Conservation (phyloP, 1,140 invertebrate genomes). For the Papilio machaon region DNA sequence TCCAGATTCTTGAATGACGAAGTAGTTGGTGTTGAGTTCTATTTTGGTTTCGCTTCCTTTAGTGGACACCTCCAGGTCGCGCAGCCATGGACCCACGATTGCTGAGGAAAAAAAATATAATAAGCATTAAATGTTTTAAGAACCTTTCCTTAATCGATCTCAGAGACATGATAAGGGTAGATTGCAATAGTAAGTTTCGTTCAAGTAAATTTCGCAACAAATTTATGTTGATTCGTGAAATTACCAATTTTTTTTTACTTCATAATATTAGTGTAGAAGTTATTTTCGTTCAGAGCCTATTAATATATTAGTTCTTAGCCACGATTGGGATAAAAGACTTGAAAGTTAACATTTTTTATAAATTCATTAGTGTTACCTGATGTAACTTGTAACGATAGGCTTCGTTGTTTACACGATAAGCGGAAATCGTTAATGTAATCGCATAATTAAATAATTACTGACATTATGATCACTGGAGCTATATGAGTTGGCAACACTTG, state of each 20-base stretch:
- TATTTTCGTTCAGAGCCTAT: neutral
- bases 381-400: neutral
- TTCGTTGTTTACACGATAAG: neutral
- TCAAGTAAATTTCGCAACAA: too few species aligned
- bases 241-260: too few species aligned
- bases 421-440: slow-evolving; percentile 25
- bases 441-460: slow-evolving; percentile 23
- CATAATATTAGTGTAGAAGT: too few species aligned
- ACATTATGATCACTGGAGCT: slow-evolving; percentile 19
- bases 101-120: slow-evolving; percentile 53
- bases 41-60: slow-evolving; percentile 69
- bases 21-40: slow-evolving; percentile 60
- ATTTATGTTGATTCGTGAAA: too few species aligned
- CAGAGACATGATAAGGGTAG: neutral
- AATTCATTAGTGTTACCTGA: neutral
- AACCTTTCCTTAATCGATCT: neutral
- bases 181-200: too few species aligned
- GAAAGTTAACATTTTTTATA: neutral
- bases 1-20: slow-evolving; percentile 67
- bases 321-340: neutral
- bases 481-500: slow-evolving; percentile 16
- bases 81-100: slow-evolving; percentile 68
- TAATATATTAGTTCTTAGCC: neutral
- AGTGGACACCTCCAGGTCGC: slow-evolving; percentile 63
- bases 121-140: neutral